Base-by-base conservation (phyloP, 2,888 invertebrate species). In the Aspidiotus rigidus region DNA sequence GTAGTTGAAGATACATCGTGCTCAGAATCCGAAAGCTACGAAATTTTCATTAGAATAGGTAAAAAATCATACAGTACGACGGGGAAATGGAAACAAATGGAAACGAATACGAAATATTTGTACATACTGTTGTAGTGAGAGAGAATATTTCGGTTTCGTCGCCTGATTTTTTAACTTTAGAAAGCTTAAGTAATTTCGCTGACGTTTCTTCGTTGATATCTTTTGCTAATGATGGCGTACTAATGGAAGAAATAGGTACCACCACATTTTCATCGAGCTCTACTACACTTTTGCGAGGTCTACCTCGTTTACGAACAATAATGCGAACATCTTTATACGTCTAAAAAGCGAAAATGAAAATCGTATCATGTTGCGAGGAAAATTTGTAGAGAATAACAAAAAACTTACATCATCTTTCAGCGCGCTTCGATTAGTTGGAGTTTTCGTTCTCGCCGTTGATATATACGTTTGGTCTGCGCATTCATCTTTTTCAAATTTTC, bases 261-360 rank as follows among this genome's bases (percentile, higher is more conserved):
- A 7, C 17, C 5, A 56, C 42, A 57, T 64, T 1, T 16, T 64
- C 41, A 2, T 13, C 64, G 0, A 15, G 11, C 7, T 42, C 57
- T 10, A 41, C 49, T 10, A 11, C 17, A 5, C 17, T 17, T 59
- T 59, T 59, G 42, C 42, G 62, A 16, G 62, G 62, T 62, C 62
- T 28, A 13, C 62, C 62, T 62, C 62, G 13, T 40, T 62, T 62
- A 15, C 62, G 11, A 7, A 62, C 44, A 59, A 60, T 13, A 15
- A 59, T 53, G 8, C 28, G 28, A 28, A 28, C 28, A 28, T 49
- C 6, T 49, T 49, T n/a, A 49, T 11, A 49, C 10, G 49, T 6
- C 49, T 49, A n/a, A 28, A 28, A 28, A 28, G 49, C n/a, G 49
- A n/a, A n/a, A n/a, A 49, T 3, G n/a, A 49, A n/a, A 49, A 49